A percentile compares a stretch with the other conserved stretches of the same genome.
Evolutionary conservation across 2,113 vertebrate genomes (phyloP).

Genomic region (Neolamprologus falcicula): DNA sequence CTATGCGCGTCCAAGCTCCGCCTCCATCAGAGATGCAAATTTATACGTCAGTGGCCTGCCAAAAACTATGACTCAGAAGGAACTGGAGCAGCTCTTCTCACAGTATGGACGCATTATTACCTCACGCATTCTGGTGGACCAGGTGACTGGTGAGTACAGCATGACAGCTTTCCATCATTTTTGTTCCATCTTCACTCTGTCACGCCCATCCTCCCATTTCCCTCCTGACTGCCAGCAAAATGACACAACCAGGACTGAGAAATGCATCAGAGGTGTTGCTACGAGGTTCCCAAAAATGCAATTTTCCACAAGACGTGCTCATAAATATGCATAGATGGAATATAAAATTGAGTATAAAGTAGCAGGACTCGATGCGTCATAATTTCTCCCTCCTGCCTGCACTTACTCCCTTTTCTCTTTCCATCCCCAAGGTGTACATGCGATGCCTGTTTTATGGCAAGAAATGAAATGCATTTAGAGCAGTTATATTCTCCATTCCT

Average conservation of each 20-base stretch:
- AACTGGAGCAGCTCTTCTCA: constrained; percentile 95
- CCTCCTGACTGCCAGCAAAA: neutral
- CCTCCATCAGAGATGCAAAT: constrained; percentile 98
- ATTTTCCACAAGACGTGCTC: constrained; percentile 74
- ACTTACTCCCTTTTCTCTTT: neutral
- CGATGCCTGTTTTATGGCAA: constrained; percentile 72
- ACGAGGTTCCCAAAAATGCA: constrained; percentile 68
- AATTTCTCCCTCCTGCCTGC: constrained; percentile 34
- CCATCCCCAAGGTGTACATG: constrained; percentile 67
- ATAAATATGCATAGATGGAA: constrained; percentile 76
- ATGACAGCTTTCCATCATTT: neutral
- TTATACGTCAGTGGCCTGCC: constrained; percentile 96
- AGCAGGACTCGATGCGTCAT: constrained; percentile 62
- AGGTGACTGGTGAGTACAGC: constrained; percentile 90
- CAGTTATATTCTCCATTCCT: constrained; percentile 71
- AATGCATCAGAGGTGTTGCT: constrained; percentile 63
- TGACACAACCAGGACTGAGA: neutral
- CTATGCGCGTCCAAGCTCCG: constrained; percentile 95
- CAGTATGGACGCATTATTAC: constrained; percentile 98
- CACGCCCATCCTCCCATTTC: neutral
- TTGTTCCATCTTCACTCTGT: neutral
- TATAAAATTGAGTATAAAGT: constrained; percentile 71
- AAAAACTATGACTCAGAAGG: constrained; percentile 97
- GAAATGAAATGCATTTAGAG: constrained; percentile 75
- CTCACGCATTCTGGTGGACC: constrained; percentile 96